Percentiles rank a stretch among this genome's conserved stretches.
Conservation (phyloP, 2,888 invertebrate genomes). For the Fragum whitleyi region DNA sequence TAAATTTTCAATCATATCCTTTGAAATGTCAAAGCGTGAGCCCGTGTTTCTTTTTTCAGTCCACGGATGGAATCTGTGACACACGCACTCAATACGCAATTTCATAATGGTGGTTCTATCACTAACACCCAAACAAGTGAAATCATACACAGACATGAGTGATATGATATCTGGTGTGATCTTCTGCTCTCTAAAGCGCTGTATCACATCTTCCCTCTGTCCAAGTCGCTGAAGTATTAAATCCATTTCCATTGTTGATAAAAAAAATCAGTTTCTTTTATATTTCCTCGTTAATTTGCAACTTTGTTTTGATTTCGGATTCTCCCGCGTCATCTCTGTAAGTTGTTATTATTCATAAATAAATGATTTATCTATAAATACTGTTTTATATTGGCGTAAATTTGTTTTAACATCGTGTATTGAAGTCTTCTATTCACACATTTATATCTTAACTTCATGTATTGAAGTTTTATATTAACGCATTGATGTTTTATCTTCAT, state of each 20-base stretch:
- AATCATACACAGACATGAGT: constrained; percentile 13
- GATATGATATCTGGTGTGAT: constrained; percentile 21
- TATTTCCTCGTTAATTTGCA: constrained; percentile 2
- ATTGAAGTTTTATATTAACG: background rate
- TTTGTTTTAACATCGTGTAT: no score
- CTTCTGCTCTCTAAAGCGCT: constrained; percentile 20
- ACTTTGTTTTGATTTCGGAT: background rate
- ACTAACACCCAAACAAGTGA: constrained; percentile 5
- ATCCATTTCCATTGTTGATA: constrained; percentile 12
- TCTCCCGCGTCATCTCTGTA: no score
- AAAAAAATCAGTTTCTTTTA: no score
- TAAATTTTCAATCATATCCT: background rate
- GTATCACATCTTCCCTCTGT: constrained; percentile 16
- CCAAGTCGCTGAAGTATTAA: constrained; percentile 3
- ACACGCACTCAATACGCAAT: constrained; percentile 11
- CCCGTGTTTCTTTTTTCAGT: background rate
- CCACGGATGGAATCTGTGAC: background rate
- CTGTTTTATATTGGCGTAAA: background rate
- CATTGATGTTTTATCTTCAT: background rate
- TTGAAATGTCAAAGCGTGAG: constrained; percentile 1
- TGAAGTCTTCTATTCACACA: no score
- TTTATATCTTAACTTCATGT: no score
- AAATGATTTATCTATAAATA: background rate
- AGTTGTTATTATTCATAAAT: background rate
- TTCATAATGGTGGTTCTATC: constrained; percentile 14